Evolutionary conservation across 2,888 invertebrate species (phyloP).

Genomic region (Sphinx pinastri): DNA sequence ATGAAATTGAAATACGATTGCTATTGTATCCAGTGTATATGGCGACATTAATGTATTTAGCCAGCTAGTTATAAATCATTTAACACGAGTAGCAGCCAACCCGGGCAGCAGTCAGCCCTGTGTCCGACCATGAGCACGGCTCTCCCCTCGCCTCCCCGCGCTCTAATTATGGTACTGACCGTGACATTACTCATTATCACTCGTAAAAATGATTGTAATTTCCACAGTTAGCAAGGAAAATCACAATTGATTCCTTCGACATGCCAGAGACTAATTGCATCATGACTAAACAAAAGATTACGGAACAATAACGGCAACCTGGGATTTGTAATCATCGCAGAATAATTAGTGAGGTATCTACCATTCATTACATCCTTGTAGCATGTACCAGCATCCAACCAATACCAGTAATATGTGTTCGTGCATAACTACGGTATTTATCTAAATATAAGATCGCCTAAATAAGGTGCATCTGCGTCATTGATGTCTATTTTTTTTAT

Average conservation of each 20-base stretch:
- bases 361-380: constrained; percentile 24
- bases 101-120: neutral
- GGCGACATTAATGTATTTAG: neutral
- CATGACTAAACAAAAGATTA: constrained; percentile 42
- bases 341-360: constrained; percentile 23
- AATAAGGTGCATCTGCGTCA: constrained; percentile 13
- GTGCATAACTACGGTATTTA: constrained; percentile 4
- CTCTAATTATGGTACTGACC: constrained; percentile 45
- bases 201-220: constrained; percentile 37
- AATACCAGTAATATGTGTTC: neutral
- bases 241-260: constrained; percentile 44
- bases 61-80: neutral
- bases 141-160: constrained; percentile 36
- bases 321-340: constrained; percentile 34
- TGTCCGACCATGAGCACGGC: constrained; percentile 26
- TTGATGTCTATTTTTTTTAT: neutral
- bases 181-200: constrained; percentile 46
- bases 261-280: constrained; percentile 39
- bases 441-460: neutral
- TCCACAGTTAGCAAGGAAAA: constrained; percentile 41
- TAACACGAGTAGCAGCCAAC: neutral
- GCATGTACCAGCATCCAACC: neutral
- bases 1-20: neutral
- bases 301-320: constrained; percentile 42
- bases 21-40: neutral